A percentile compares a stretch with the other conserved stretches of the same genome.
phyloP scores from a whole-genome alignment of 2,113 vertebrate genomes.

The Bucco capensis region DNA sequence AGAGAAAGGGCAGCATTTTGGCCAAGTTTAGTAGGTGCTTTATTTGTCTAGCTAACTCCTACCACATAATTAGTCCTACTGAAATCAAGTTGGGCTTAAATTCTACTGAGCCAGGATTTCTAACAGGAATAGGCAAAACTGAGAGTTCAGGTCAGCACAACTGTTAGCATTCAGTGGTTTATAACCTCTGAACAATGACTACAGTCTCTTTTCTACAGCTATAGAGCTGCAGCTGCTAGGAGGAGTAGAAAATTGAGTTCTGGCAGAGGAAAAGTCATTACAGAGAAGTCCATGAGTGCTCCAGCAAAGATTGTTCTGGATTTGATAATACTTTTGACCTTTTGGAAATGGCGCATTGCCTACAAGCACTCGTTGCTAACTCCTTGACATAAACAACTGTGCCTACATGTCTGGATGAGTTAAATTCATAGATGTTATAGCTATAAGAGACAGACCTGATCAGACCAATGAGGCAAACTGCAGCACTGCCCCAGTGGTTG shows the following conservation, averaged over 20 bases:
- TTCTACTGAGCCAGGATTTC: background rate
- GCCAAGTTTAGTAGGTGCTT: background rate
- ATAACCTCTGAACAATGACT: background rate
- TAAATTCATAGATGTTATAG: background rate
- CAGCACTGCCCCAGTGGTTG: background rate
- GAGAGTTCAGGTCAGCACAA: background rate
- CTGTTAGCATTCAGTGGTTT: background rate
- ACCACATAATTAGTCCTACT: background rate
- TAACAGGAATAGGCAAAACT: background rate
- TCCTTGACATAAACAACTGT: background rate
- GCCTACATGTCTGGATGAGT: background rate
- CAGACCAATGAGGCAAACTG: background rate
- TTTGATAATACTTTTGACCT: slow-evolving; percentile 7
- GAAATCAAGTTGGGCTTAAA: background rate
- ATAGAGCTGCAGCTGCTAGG: slow-evolving; percentile 29
- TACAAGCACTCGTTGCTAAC: background rate
- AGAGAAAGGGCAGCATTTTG: background rate
- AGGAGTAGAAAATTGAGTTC: slow-evolving; percentile 13
- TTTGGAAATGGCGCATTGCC: background rate
- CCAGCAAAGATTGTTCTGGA: background rate
- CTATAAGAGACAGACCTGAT: background rate
- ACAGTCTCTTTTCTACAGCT: background rate
- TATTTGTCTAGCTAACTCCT: background rate
- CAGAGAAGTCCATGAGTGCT: background rate
- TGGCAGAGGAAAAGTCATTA: background rate